Percentiles rank a stretch among this genome's conserved stretches.
Conservation (phyloP, 2,888 invertebrate species). For the Harpagoxenus sublaevis region DNA sequence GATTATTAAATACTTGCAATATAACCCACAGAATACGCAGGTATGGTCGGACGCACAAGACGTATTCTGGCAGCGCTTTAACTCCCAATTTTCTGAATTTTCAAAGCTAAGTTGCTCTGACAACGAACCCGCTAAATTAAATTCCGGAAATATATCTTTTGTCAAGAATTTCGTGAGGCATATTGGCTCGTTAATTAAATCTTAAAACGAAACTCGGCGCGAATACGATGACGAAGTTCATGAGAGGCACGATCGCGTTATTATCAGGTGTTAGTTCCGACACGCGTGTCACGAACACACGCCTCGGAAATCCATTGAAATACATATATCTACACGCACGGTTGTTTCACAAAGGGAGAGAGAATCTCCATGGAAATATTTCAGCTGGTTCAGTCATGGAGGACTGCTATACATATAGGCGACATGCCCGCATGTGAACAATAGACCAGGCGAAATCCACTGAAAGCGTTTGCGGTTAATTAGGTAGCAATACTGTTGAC, state of each 20-base stretch:
- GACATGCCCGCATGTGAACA: slow-evolving; percentile 78
- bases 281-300: slow-evolving; percentile 35
- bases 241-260: slow-evolving; percentile 1
- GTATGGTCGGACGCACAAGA: not conserved
- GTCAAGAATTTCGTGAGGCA: slow-evolving; percentile 14
- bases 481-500: slow-evolving; percentile 82
- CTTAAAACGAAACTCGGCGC: slow-evolving; percentile 10
- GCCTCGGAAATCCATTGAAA: slow-evolving; percentile 31
- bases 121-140: slow-evolving; percentile 56
- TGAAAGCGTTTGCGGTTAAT: slow-evolving; percentile 83
- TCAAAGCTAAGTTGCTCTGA: slow-evolving; percentile 58
- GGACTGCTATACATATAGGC: slow-evolving; percentile 72
- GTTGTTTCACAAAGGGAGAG: slow-evolving; percentile 64
- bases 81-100: slow-evolving; percentile 61
- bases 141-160: slow-evolving; percentile 41
- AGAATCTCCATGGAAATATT: slow-evolving; percentile 78
- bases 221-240: slow-evolving; percentile 17
- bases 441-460: slow-evolving; percentile 77
- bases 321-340: slow-evolving; percentile 54
- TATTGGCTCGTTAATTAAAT: slow-evolving; percentile 8
- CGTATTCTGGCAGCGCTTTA: not conserved
- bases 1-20: not conserved
- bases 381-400: slow-evolving; percentile 75
- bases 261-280: slow-evolving; percentile 61
- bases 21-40: not conserved